Evolutionary conservation across 2,113 vertebrate genomes (phyloP).

Genomic region (Oplegnathus fasciatus): DNA sequence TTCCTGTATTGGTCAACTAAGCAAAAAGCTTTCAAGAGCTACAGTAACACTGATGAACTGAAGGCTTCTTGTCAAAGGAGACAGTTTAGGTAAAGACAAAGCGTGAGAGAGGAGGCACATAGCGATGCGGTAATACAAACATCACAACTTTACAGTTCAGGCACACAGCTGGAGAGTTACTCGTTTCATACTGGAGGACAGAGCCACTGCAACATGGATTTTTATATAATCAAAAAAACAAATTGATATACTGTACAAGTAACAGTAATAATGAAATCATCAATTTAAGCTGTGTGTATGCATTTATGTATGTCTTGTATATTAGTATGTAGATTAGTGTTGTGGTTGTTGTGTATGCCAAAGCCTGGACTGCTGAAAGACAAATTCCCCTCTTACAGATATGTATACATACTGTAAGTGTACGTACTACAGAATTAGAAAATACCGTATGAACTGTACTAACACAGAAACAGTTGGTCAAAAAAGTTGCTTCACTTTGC

Average conservation of each 20-base stretch:
- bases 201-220: neutral
- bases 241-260: neutral
- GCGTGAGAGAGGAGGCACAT: neutral
- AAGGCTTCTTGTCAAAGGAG: conserved; percentile 61
- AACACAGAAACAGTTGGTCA: neutral
- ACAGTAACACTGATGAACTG: conserved; percentile 58
- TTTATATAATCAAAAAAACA: conserved; percentile 2
- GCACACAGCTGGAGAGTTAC: conserved; percentile 12
- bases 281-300: neutral
- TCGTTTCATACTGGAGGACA: neutral
- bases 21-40: conserved; percentile 72
- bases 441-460: neutral
- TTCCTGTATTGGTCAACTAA: conserved; percentile 69
- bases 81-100: conserved; percentile 49
- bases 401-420: neutral
- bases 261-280: neutral
- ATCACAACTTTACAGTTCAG: conserved; percentile 32
- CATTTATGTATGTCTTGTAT: neutral
- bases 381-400: neutral
- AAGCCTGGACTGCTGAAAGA: neutral
- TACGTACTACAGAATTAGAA: neutral
- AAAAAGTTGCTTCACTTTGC: neutral
- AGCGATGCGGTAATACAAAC: conserved; percentile 37
- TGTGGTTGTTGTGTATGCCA: neutral
- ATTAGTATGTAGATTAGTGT: neutral